Percentiles rank a stretch among this genome's conserved stretches.
Conservation (phyloP, 2,113 vertebrate species). For the Archilochus colubris region DNA sequence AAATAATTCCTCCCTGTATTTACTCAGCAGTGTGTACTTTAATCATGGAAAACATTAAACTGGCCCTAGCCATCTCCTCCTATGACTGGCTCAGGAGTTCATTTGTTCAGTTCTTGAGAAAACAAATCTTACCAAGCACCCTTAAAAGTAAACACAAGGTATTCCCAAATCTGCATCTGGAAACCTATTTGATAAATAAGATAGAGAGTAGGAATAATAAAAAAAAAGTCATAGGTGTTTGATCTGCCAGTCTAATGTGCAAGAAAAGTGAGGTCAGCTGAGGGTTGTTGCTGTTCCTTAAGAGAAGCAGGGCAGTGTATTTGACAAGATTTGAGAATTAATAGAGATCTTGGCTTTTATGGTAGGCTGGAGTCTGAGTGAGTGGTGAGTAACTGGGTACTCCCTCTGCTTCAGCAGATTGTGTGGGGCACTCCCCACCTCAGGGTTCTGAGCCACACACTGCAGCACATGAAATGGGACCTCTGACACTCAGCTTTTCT, state of each 20-base stretch:
- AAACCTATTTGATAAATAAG: background rate
- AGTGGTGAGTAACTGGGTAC: background rate
- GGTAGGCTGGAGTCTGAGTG: background rate
- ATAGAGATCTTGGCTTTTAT: background rate
- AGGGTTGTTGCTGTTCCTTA: background rate
- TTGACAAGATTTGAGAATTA: background rate
- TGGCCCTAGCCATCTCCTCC: slow-evolving; percentile 28
- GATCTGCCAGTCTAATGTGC: background rate
- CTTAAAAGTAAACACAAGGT: background rate
- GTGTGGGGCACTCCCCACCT: fast-evolving
- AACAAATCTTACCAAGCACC: slow-evolving; percentile 13
- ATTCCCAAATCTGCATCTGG: slow-evolving; percentile 6
- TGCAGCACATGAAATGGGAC: background rate
- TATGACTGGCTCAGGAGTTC: background rate
- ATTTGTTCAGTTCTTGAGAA: slow-evolving; percentile 50
- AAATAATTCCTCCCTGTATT: slow-evolving; percentile 48
- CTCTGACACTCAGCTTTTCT: background rate
- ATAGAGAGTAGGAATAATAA: background rate
- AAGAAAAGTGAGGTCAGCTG: background rate
- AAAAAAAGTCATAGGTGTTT: background rate
- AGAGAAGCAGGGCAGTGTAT: background rate
- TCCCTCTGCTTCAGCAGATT: background rate
- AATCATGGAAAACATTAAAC: slow-evolving; percentile 41
- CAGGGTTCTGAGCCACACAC: background rate
- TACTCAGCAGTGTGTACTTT: slow-evolving; percentile 47